Base-by-base conservation (phyloP, 2,113 vertebrate species). In the Gila orcuttii region DNA sequence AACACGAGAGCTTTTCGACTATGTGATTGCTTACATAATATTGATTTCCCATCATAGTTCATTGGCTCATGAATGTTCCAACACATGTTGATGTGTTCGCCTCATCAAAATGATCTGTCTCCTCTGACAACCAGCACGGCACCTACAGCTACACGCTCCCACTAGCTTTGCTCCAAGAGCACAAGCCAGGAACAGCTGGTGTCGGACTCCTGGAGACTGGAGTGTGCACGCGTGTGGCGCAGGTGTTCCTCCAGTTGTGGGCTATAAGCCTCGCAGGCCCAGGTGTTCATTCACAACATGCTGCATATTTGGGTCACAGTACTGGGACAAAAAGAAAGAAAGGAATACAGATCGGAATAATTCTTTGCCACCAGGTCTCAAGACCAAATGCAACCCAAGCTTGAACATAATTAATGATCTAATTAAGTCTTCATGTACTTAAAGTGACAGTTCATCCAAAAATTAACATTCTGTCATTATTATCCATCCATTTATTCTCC, bases 1-100 rank as follows among this genome's bases (percentile, higher is more conserved):
- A 87, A 86, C 88, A 88, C 50, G 68, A 73, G 75, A 85, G 74
- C 79, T 87, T 79, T 83, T 85, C 60, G 28, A 86, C 57, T 28
- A 45, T n/a, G 71, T 47, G 42, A 42, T 42, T 42, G 59, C 76
- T 89, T 88, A 87, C 89, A 90, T 86, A 90, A 91, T 86, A 88
- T 89, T 86, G 87, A 90, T 88, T 87, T 87, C 81, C 76, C 36
- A 50, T 83, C 89, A 64, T 39, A 50, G 79, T 79, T 64, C 13
- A 42, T 31, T 84, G 66, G 31, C 83, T 36, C 23, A 55, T 66
- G 66, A 57, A 86, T 79, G 78, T 79, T 91, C 62, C 31, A 57
- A 71, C 74, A 79, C 76, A 78, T 85, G 79, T 62, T 86, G 78
- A 86, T 82, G 45, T n/a, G 28, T 59, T 79, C 31, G 62, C 28